Evolutionary conservation across 1,140 invertebrate species (phyloP), one percentile per base, ranked within the genome.

Genomic region (Drosophila athabasca): DNA sequence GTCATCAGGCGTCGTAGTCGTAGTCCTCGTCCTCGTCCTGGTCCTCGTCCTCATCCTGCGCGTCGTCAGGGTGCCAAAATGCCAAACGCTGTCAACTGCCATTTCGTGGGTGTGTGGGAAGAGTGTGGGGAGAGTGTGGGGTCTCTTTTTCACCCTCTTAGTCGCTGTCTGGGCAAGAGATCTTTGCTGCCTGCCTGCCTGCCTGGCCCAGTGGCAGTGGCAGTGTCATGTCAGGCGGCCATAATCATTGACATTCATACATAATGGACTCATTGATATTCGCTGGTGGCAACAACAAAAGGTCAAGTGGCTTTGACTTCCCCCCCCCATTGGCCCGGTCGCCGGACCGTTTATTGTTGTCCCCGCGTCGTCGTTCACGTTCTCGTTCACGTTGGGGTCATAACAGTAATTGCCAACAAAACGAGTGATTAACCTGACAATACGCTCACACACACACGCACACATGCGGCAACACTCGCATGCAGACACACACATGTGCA

Each of bases 251-350:
- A 62, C 77, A 84, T 85, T 85, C 81, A 85, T 85, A 81, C 69
- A 85, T 85, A 85, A 85, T 85, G 77, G 81, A 85, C 81, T 84
- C 77, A 84, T 84, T 84, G 81, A 84, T 84, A 84, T 85, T 84
- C 81, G 76, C 73, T 67, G 77, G 71, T 67, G 77, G 71, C 71
- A 75, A 49, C 81, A 65, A 84, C 80, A 83, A 83, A 83, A 66
- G 64, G 80, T 70, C 76, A 84, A 85, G 81, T 85, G 80, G 81
- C 68, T 50, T 48, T 61, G 58, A 72, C 73, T 72, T 57, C 62
- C 66, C 46, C 41, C 22, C 35, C 8, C 17, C 35, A 44, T 15
- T 29, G 6, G 19, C 22, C 31, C 6, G 22, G 1, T 29, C 39
- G 7, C 11, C 17, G 35, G 45, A 9, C n/a, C 26, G 52, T 61